These are phyloP conservation scores for Notocelia uddmanniana DNA, from an alignment of 2,888 invertebrate genomes.

Conservation along the genomic window DNA sequence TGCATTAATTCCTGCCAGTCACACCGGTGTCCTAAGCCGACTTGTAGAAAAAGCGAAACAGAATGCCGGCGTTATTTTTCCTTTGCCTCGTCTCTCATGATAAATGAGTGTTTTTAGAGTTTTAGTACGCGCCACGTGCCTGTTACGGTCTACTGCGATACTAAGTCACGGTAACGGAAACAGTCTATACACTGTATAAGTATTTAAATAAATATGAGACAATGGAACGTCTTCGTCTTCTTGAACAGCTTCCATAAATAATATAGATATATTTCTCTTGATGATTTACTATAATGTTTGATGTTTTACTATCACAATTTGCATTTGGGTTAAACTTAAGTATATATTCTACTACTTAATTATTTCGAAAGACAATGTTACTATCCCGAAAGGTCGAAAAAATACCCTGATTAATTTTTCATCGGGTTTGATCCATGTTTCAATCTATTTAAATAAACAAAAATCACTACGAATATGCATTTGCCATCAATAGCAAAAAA, in stretches of 20 bases:
- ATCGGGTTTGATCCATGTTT: too few relatives aligned
- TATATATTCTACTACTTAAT: too few relatives aligned
- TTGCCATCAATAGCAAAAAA: too few relatives aligned
- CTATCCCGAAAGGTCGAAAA: too few relatives aligned
- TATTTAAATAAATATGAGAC: too few relatives aligned
- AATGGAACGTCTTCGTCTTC: not conserved
- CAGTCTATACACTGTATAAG: conserved; percentile 27
- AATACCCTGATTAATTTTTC: too few relatives aligned
- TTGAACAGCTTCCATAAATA: not conserved
- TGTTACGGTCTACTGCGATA: conserved; percentile 64
- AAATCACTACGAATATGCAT: too few relatives aligned
- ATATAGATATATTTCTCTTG: not conserved
- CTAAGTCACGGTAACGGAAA: conserved; percentile 56
- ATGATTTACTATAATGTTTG: too few relatives aligned
- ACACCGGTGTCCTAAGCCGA: conserved; percentile 18
- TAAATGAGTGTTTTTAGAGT: conserved; percentile 77
- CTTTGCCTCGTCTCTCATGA: conserved; percentile 69
- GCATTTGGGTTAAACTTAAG: too few relatives aligned
- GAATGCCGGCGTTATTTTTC: conserved; percentile 35
- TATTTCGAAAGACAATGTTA: too few relatives aligned
- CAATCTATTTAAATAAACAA: too few relatives aligned
- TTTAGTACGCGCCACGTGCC: conserved; percentile 71
- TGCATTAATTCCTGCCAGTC: conserved; percentile 20
- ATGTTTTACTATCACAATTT: too few relatives aligned
- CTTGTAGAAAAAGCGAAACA: conserved; percentile 38